Evolutionary conservation across 2,888 invertebrate genomes (phyloP), one percentile per base, ranked within the genome.

Genomic region (Luperina nickerlii): DNA sequence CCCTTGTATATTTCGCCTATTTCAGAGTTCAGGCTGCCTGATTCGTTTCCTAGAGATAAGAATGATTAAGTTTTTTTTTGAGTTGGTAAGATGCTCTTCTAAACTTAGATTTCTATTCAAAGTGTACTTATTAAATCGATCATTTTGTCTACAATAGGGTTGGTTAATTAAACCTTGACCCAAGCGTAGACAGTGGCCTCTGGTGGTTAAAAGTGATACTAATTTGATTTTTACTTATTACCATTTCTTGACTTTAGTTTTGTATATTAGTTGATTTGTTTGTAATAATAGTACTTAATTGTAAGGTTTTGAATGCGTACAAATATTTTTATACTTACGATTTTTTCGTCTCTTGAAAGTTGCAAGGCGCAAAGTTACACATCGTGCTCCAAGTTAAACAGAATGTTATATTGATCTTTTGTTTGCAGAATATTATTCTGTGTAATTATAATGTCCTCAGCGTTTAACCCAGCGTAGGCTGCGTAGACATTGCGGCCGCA

Each of bases 1-100:
- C 98, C 98, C 0, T 90, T 98, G 80, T 98, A 98, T 87, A 97
- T 96, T 85, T 97, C 97, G n/a, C 97, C 98, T 2, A 96, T 97
- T 27, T 96, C 96, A 0, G 94, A 95, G 76, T 98, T 97, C 87
- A 93, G 93, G 81, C 96, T 98, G 81, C 98, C 98, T 20, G 95
- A 96, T 62, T 92, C 95, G 4, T 97, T 93, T 90, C 95, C 95
- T 42, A 95, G 96, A 76, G 96, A 97, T 89, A 94, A 94, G 74
- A 90, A 92, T 87, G 95, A 96, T 90, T 96, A 85, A 79, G 69
- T 69, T 75, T 51, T 42, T 60, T 27, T 6, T 71, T 54, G 1
- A 66, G 7, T 51, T 45, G 20, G 6, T 45, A 63, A 11, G 15
- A 48, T 42, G 48, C 6, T 71, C 9, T n/a, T 27, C 20, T n/a